These are phyloP conservation scores for Acanthoscelides obtectus DNA, from an alignment of 2,888 invertebrate species.

Conservation along the genomic window DNA sequence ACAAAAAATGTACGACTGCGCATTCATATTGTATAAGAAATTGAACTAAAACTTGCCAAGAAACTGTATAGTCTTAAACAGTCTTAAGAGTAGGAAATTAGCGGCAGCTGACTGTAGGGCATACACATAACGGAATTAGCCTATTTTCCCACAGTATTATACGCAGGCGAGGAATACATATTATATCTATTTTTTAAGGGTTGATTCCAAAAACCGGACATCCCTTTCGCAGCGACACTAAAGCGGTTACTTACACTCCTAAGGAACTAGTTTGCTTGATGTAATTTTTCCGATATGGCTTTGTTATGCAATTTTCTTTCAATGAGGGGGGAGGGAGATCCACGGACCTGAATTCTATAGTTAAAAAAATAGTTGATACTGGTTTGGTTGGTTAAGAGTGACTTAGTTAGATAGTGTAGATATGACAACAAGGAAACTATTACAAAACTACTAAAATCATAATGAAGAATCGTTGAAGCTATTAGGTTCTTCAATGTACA, in stretches of 20 bases:
- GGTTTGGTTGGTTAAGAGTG: background rate
- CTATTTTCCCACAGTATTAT: conserved; percentile 27
- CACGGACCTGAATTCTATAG: background rate
- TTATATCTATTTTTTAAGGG: conserved; percentile 27
- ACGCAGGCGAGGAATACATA: conserved; percentile 3
- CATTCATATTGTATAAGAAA: too few species aligned
- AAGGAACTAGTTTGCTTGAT: conserved; percentile 32
- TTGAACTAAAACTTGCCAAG: too few species aligned
- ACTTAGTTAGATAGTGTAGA: background rate
- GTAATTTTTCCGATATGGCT: conserved; percentile 31
- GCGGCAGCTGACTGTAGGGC: background rate
- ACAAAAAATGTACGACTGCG: too few species aligned
- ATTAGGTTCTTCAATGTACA: too few species aligned
- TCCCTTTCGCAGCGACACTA: conserved; percentile 18
- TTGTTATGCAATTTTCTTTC: conserved; percentile 27
- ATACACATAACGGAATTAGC: conserved; percentile 13
- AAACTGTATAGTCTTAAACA: too few species aligned
- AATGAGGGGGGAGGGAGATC: conserved; percentile 20
- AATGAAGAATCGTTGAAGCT: background rate
- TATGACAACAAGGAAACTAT: background rate
- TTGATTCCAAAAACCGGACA: conserved; percentile 27
- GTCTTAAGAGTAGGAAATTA: too few species aligned
- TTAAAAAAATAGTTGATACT: background rate
- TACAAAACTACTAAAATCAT: background rate
- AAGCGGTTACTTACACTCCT: conserved; percentile 30